Percentiles rank a stretch among this genome's conserved stretches.
These are phyloP conservation scores for Perdita meconis DNA, from an alignment of 2,888 invertebrate genomes.

Conservation along the genomic window DNA sequence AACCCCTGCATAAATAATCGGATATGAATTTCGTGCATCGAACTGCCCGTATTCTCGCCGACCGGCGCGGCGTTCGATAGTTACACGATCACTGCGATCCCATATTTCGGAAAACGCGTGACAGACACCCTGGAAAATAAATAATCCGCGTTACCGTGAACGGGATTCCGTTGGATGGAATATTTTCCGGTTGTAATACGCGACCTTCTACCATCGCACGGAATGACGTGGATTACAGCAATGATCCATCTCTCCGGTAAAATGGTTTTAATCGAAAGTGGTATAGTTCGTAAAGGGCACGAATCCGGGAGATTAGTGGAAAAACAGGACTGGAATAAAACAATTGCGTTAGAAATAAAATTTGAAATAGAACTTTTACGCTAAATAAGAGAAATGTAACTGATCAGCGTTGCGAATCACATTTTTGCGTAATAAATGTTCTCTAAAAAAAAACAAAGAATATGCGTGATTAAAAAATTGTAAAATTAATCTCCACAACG, in stretches of 20 bases:
- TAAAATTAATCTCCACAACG: too few species aligned
- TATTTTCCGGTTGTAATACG: neutral
- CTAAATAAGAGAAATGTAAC: too few species aligned
- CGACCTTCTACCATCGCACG: neutral
- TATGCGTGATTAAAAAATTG: too few species aligned
- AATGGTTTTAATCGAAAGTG: constrained; percentile 24
- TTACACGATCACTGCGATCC: neutral
- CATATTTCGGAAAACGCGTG: neutral
- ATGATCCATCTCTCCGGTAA: constrained; percentile 2
- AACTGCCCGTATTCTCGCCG: neutral
- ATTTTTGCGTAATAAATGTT: neutral
- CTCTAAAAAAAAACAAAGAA: neutral
- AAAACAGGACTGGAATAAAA: neutral
- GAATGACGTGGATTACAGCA: constrained; percentile 4
- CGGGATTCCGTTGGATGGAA: neutral
- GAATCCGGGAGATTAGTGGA: neutral
- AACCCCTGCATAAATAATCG: constrained; percentile 38
- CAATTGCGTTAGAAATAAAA: neutral
- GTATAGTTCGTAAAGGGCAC: neutral
- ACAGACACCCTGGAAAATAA: constrained; percentile 6
- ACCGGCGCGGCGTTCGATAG: neutral
- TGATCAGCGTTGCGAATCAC: constrained; percentile 2
- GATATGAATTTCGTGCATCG: neutral
- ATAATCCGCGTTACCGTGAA: constrained; percentile 13
- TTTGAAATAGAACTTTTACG: too few species aligned